Percentiles rank a stretch among this genome's conserved stretches.
Conservation (phyloP, 2,888 invertebrate species). For the Hartigia nigra region DNA sequence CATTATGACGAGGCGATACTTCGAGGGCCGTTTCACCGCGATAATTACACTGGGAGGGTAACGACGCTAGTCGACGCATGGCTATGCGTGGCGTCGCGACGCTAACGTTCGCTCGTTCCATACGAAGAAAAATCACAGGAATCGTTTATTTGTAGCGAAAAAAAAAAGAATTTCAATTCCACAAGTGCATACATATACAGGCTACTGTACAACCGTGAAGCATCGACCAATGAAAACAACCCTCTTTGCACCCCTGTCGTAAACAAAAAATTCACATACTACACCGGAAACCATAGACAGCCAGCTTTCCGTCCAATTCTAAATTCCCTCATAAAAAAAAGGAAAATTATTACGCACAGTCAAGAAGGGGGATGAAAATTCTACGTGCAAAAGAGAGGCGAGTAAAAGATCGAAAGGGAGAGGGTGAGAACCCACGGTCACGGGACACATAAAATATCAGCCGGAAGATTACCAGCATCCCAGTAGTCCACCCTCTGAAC, state of each 20-base stretch:
- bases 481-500: conserved; percentile 10
- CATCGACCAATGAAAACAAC: background rate
- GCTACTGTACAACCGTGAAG: too few species aligned
- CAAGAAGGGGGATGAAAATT: background rate
- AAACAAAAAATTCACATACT: background rate
- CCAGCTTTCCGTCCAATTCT: background rate
- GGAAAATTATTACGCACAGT: background rate
- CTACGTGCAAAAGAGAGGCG: conserved; percentile 13
- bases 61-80: background rate
- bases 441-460: conserved; percentile 61
- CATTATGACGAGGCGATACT: background rate
- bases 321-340: background rate
- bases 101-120: background rate
- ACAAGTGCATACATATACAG: too few species aligned
- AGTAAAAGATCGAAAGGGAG: conserved; percentile 6
- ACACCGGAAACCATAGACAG: background rate
- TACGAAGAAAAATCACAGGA: background rate
- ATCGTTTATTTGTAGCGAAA: background rate
- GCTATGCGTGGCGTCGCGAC: background rate
- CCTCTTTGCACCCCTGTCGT: background rate
- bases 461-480: conserved; percentile 61
- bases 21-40: background rate
- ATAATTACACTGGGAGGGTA: background rate
- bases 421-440: conserved; percentile 42
- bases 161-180: background rate